Base-by-base conservation (phyloP, 2,113 vertebrate species). In the Phrynosoma platyrhinos region DNA sequence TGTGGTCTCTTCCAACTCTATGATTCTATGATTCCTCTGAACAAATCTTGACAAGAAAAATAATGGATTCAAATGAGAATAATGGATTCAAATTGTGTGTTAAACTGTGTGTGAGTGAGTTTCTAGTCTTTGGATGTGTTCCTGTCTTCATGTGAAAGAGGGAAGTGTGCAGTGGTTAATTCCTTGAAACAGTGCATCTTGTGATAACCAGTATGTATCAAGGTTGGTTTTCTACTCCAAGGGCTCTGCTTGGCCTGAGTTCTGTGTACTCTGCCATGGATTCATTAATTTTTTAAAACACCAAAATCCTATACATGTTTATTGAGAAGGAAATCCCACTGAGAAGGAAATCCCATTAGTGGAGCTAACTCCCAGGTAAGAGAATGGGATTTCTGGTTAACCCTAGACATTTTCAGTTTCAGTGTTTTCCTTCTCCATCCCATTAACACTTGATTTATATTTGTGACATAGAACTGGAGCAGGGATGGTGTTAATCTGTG, bases 11-110 rank as follows among this genome's bases (percentile, higher is more conserved):
- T 36, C 36, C 36, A 36, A 36, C 36, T 36, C 36, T 36, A 36
- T 36, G 36, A 36, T 36, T 36, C 36, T 36, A 36, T 36, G 36
- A 36, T 36, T 36, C 36, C 36, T 36, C 36, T 36, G 36, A 36
- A 36, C 36, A 36, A 36, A 36, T 36, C 36, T 36, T 36, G 36
- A 36, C 36, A 36, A 36, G 36, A 36, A 36, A 36, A 82, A 64
- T 82, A 86, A 79, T 86, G 62, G 64, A 79, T 79, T 79, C 30
- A 62, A 81, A 82, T 5, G 79, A 62, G 74, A 82, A 64, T 82
- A 86, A 79, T 86, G 62, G 64, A 79, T 79, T 79, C 30, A 62
- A 81, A 82, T 5, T 23, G 10, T 78, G 42, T 23, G 1, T 52
- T 27, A 80, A 42, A 30, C 27, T 71, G 42, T 79, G n/a, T 74